Percentiles rank a stretch among this genome's conserved stretches.
These are phyloP conservation scores for Endomychus coccineus DNA, from an alignment of 2,888 invertebrate genomes.

Conservation along the genomic window DNA sequence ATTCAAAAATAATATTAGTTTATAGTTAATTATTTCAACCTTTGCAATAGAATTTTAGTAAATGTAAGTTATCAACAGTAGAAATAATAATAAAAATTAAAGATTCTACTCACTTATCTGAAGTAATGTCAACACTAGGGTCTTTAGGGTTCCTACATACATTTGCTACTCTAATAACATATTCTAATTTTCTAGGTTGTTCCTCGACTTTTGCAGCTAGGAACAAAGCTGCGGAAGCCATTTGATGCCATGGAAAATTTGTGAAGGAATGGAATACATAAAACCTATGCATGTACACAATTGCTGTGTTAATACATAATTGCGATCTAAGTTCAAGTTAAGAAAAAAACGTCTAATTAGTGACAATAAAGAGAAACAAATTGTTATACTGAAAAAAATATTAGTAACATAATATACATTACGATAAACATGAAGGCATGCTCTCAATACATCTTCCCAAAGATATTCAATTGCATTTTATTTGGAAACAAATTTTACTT, in stretches of 20 bases:
- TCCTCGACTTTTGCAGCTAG: constrained; percentile 98
- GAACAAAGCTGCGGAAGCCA: constrained; percentile 91
- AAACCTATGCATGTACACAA: constrained; percentile 98
- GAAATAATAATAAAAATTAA: no score
- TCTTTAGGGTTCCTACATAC: constrained; percentile 70
- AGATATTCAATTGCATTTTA: no score
- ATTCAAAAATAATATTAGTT: no score
- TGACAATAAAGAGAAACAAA: constrained; percentile 10
- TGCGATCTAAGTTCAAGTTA: constrained; percentile 60
- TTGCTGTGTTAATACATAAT: constrained; percentile 96
- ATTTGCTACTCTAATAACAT: constrained; percentile 90
- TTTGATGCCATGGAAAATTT: constrained; percentile 88
- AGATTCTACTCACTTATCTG: constrained; percentile 64
- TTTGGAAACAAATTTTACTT: no score
- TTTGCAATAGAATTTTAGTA: no score
- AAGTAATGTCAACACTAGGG: constrained; percentile 60
- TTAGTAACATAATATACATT: no score
- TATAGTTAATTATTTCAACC: no score
- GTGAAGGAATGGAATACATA: constrained; percentile 97
- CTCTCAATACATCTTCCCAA: no score
- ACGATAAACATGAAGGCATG: not conserved
- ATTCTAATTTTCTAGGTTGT: constrained; percentile 94
- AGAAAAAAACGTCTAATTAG: constrained; percentile 33
- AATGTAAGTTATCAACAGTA: no score
- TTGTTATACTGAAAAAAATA: no score